Conservation (phyloP, 2,888 invertebrate genomes). For the Tachina lurida region DNA sequence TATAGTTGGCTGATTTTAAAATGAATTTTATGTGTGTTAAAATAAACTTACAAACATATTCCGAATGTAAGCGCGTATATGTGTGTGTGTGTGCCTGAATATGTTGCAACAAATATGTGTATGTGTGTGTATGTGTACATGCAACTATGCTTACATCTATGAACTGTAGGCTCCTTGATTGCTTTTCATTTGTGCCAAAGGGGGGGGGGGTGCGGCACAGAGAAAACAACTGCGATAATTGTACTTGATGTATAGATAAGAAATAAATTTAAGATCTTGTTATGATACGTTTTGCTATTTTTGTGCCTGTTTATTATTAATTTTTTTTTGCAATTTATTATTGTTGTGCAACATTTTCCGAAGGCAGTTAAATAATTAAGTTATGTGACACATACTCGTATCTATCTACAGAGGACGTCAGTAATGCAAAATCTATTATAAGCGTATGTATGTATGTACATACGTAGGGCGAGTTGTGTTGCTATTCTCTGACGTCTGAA, state of each 20-base stretch:
- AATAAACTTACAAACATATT: background rate
- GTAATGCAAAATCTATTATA: constrained; percentile 51
- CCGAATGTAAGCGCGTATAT: background rate
- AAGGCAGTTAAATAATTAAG: constrained; percentile 64
- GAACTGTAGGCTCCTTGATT: background rate
- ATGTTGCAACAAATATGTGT: constrained; percentile 9
- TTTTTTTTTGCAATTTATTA: constrained; percentile 23
- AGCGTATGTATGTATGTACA: background rate
- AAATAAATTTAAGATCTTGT: constrained; percentile 69
- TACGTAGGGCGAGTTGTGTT: background rate
- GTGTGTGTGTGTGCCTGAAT: background rate
- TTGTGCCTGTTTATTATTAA: background rate
- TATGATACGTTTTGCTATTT: constrained; percentile 61
- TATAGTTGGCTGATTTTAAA: constrained; percentile 64
- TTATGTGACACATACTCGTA: constrained; percentile 49
- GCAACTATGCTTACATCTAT: background rate
- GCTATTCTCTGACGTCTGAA: constrained; percentile 44
- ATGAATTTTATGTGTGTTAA: constrained; percentile 51
- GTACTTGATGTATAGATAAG: constrained; percentile 66
- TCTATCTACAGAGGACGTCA: constrained; percentile 26
- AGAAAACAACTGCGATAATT: constrained; percentile 56
- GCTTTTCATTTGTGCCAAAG: background rate
- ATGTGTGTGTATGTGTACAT: background rate
- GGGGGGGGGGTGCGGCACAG: background rate
- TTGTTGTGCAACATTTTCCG: constrained; percentile 50